Evolutionary conservation across 2,113 vertebrate species (phyloP).

Genomic region (Hippocampus guttulatus): DNA sequence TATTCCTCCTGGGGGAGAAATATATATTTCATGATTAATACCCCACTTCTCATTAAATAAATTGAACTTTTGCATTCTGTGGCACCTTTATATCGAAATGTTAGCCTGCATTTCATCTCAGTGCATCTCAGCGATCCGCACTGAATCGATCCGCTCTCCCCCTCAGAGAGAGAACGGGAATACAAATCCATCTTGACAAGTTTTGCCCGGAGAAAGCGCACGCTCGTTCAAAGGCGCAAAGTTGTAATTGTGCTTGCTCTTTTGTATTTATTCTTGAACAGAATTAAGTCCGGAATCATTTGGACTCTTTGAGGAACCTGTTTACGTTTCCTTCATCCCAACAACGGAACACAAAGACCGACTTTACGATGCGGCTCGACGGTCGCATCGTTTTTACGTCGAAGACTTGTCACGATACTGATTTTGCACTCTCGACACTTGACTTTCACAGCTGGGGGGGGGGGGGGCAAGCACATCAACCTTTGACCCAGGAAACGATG

Average conservation of each 20-base stretch:
- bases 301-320: background rate
- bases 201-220: background rate
- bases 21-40: background rate
- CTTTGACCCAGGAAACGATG: background rate
- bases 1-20: background rate
- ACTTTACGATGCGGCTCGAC: background rate
- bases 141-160: constrained; percentile 10
- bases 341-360: background rate
- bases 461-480: background rate
- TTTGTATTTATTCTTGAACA: constrained; percentile 1
- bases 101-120: constrained; percentile 36
- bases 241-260: constrained; percentile 5
- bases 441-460: background rate
- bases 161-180: constrained; percentile 13
- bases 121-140: constrained; percentile 17
- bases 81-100: constrained; percentile 15
- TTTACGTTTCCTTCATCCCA: background rate
- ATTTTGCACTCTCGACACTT: background rate
- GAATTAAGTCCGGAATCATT: background rate
- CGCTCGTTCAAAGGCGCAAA: constrained; percentile 12
- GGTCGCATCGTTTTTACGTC: background rate
- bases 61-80: constrained; percentile 6
- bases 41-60: constrained; percentile 3
- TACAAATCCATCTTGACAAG: constrained; percentile 13
- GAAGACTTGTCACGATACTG: background rate